Evolutionary conservation across 2,113 vertebrate genomes (phyloP), one percentile per base, ranked within the genome.

Genomic region (Clinocottus analis): DNA sequence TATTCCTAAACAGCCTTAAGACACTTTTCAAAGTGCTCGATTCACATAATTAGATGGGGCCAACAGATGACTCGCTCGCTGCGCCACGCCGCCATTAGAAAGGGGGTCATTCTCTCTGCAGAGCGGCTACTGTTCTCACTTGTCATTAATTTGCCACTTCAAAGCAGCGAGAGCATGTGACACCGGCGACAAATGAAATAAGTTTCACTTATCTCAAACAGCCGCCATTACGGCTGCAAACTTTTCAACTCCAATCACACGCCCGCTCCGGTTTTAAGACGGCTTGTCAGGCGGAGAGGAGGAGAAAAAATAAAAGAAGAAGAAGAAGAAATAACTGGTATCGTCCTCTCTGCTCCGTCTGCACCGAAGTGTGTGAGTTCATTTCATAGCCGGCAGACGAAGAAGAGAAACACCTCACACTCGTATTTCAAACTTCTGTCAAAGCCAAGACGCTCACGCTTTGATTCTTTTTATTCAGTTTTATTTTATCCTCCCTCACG

Each of bases 1-100:
- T 97, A 97, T 98, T 98, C 97, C 96, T 96, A 96, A 96, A 97
- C 96, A 97, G 97, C 97, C 98, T 96, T 97, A 95, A 99, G 97
- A 97, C 96, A 97, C 96, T 93, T 93, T 93, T 85, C 94, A 96
- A 95, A 96, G 95, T 95, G 94, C 96, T 95, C 95, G 95, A 97
- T 97, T 96, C 96, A 91, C 95, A 96, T 98, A 99, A 98, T 99
- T 97, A 98, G 96, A 98, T 96, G 95, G 94, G 96, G 95, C 95
- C 96, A 96, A 96, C 96, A 97, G 96, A 98, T 97, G 96, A 97
- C 96, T 97, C 96, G 96, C 96, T 96, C 95, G 90, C 96, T 96
- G 95, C 93, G 95, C 95, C 81, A 75, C 85, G 8, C 83, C 87
- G 84, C 91, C 95, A 97, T 99, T 96, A 97, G 96, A 96, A 87